Conservation (phyloP, 2,113 vertebrate species). For the Heterocephalus glaber region DNA sequence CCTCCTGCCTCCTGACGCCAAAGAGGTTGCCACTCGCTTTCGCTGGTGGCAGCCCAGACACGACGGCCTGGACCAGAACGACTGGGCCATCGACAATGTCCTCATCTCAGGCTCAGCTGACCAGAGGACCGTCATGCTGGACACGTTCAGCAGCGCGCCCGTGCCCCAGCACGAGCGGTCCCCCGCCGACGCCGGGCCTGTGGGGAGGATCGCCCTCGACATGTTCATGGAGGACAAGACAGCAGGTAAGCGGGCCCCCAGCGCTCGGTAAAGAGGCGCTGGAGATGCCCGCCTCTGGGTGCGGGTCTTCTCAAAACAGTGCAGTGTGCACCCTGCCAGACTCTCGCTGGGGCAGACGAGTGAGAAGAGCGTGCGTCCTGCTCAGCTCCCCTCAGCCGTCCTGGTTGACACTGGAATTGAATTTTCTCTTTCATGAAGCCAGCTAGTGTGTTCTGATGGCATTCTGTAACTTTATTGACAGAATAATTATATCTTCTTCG, state of each 20-base stretch:
- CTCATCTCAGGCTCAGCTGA: constrained; percentile 95
- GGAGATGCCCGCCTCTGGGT: background rate
- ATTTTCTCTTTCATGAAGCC: background rate
- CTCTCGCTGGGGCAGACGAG: background rate
- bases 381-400: background rate
- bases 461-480: constrained; percentile 10
- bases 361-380: no score
- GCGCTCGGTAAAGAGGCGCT: background rate
- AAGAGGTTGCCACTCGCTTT: constrained; percentile 92
- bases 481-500: background rate
- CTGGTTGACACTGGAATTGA: background rate
- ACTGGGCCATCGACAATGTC: constrained; percentile 98
- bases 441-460: constrained; percentile 18
- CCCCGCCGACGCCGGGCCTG: constrained; percentile 90
- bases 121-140: constrained; percentile 92
- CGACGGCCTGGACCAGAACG: constrained; percentile 93
- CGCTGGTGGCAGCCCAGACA: constrained; percentile 99
- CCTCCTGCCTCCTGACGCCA: constrained; percentile 93
- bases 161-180: constrained; percentile 94
- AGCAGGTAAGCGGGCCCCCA: constrained; percentile 74
- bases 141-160: constrained; percentile 94
- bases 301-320: background rate
- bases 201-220: constrained; percentile 87
- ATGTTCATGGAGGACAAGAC: constrained; percentile 87
- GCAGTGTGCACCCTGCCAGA: background rate